Percentiles rank a stretch among this genome's conserved stretches.
Evolutionary conservation across 2,797 vertebrate species (phyloP).

Genomic region (Limnodromus scolopaceus): DNA sequence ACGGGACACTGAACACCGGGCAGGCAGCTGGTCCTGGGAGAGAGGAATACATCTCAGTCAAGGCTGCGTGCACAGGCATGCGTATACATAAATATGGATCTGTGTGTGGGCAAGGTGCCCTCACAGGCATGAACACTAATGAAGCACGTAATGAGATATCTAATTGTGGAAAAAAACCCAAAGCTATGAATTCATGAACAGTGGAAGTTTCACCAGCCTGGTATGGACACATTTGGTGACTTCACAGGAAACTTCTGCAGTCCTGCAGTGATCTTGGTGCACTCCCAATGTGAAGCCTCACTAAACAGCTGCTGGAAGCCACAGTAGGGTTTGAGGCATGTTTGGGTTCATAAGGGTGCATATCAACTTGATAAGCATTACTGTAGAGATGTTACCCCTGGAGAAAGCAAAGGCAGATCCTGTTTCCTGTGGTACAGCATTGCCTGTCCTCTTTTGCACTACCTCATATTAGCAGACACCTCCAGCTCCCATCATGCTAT

Average conservation of each 20-base stretch:
- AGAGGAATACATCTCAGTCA: constrained; percentile 18
- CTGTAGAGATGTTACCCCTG: neutral
- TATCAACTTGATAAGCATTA: neutral
- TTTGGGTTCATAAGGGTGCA: neutral
- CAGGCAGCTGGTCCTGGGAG: constrained; percentile 59
- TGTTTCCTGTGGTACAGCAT: neutral
- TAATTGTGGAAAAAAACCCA: neutral
- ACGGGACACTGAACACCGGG: neutral
- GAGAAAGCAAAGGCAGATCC: neutral
- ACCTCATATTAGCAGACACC: neutral
- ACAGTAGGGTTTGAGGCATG: neutral
- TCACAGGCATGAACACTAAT: neutral
- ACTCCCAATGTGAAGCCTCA: neutral
- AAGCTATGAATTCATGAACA: neutral
- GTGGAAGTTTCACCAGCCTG: neutral
- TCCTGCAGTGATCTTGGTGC: neutral
- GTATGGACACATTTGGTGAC: neutral
- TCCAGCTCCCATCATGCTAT: neutral
- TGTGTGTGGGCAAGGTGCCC: neutral
- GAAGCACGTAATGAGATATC: neutral
- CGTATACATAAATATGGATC: neutral
- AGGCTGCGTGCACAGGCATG: neutral
- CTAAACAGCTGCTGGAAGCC: neutral
- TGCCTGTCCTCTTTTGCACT: neutral
- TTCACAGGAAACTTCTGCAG: neutral